A percentile compares a stretch with the other conserved stretches of the same genome.
phyloP scores from a whole-genome alignment of 2,888 invertebrate species.

The Punctoribates punctum region DNA sequence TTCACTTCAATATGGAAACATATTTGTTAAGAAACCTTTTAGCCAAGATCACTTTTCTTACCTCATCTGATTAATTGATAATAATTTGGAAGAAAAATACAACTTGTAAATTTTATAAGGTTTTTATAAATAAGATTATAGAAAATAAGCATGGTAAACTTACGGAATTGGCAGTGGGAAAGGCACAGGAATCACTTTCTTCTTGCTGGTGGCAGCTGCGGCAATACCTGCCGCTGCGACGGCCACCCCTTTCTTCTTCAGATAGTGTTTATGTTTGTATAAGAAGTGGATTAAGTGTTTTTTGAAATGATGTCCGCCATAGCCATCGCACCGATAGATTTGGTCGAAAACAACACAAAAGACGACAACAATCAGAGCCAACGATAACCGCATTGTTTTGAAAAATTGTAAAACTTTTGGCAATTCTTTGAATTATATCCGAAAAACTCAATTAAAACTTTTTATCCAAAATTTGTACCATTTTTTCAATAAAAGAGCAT shows the following conservation, averaged over 20 bases:
- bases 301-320: neutral
- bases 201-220: neutral
- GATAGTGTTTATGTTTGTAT: neutral
- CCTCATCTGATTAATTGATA: too few relatives aligned
- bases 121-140: too few relatives aligned
- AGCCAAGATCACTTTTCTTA: too few relatives aligned
- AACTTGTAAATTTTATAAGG: too few relatives aligned
- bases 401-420: neutral
- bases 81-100: too few relatives aligned
- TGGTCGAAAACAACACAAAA: neutral
- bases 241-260: constrained; percentile 13
- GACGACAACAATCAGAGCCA: neutral
- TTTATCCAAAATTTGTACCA: neutral
- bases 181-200: neutral
- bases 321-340: neutral
- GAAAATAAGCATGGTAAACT: neutral
- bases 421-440: neutral
- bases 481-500: neutral
- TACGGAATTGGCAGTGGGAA: constrained; percentile 27
- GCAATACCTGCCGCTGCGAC: neutral
- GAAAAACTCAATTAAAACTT: neutral
- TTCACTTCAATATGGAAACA: too few relatives aligned
- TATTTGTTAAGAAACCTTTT: too few relatives aligned
- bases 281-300: neutral
- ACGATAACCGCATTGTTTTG: neutral